A percentile compares a stretch with the other conserved stretches of the same genome.
phyloP scores from a whole-genome alignment of 1,140 invertebrate genomes.

The Plectus sambesii region DNA sequence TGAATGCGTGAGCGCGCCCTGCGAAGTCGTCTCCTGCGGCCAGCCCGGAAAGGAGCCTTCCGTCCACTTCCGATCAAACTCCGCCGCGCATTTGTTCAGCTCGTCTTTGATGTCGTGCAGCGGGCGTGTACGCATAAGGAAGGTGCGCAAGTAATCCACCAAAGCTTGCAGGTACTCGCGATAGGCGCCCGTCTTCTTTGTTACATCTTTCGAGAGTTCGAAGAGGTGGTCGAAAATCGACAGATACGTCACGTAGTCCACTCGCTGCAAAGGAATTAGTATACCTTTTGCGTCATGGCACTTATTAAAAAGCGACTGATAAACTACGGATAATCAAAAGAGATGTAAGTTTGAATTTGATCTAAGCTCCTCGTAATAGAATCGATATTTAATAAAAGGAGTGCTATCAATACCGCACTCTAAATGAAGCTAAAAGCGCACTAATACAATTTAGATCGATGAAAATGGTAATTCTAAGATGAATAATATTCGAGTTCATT shows the following conservation, averaged over 20 bases:
- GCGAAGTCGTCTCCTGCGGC: slow-evolving; percentile 82
- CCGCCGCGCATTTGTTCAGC: slow-evolving; percentile 54
- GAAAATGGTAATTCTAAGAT: not conserved
- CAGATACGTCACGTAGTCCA: slow-evolving; percentile 90
- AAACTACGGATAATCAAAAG: too few species aligned
- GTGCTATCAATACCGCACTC: too few species aligned
- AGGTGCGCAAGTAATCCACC: slow-evolving; percentile 75
- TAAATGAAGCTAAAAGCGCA: too few species aligned
- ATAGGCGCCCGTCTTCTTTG: slow-evolving; percentile 40
- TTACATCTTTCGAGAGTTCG: slow-evolving; percentile 68
- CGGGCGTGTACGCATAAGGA: slow-evolving; percentile 75
- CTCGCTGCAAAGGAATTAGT: slow-evolving; percentile 57
- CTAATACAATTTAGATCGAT: not conserved
- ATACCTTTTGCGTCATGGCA: slow-evolving; percentile 11
- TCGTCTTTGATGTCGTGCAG: slow-evolving; percentile 65
- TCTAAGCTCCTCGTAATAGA: slow-evolving; percentile 7
- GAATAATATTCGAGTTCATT: not conserved
- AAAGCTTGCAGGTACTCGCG: slow-evolving; percentile 64
- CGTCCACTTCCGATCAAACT: slow-evolving; percentile 78
- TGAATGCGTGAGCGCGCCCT: slow-evolving; percentile 74
- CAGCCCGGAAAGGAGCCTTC: slow-evolving; percentile 79
- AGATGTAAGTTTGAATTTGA: too few species aligned
- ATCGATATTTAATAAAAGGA: slow-evolving; percentile 11
- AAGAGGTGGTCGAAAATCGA: slow-evolving; percentile 86
- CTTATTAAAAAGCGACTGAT: too few species aligned